Percentiles rank a stretch among this genome's conserved stretches.
phyloP scores from a whole-genome alignment of 1,140 invertebrate species.

The Pteromalus puparum region DNA sequence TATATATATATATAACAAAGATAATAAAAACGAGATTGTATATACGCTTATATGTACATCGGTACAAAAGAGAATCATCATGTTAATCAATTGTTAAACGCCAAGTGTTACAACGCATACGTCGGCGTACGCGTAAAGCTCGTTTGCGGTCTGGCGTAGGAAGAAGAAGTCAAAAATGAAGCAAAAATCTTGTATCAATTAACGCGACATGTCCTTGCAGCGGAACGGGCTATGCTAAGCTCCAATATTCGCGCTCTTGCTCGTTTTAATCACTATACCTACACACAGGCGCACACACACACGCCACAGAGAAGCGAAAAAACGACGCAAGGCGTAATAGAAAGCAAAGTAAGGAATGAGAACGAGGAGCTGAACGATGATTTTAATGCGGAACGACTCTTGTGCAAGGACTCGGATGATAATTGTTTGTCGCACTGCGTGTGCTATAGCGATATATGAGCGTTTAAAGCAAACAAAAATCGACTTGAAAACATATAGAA shows the following conservation, averaged over 20 bases:
- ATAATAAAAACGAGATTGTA: slow-evolving; percentile 50
- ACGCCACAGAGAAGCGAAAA: too few species aligned
- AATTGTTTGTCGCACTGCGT: slow-evolving; percentile 6
- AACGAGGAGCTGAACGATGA: not conserved
- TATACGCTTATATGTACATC: slow-evolving; percentile 58
- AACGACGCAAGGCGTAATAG: too few species aligned
- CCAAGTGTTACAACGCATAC: slow-evolving; percentile 52
- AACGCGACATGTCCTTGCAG: slow-evolving; percentile 13
- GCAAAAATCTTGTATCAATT: slow-evolving; percentile 28
- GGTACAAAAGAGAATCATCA: slow-evolving; percentile 50
- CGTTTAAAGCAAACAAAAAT: not conserved
- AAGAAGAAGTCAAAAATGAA: slow-evolving; percentile 4
- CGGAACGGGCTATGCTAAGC: not conserved
- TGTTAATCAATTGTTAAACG: slow-evolving; percentile 64
- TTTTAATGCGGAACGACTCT: not conserved
- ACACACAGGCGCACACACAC: not conserved
- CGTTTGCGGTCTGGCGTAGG: slow-evolving; percentile 20
- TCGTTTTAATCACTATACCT: slow-evolving; percentile 6
- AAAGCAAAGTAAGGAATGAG: not conserved
- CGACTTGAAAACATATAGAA: slow-evolving; percentile 28
- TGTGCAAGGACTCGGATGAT: slow-evolving; percentile 7
- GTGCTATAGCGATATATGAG: not conserved
- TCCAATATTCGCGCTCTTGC: not conserved
- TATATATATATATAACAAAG: slow-evolving; percentile 54
- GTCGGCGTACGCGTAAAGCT: slow-evolving; percentile 57